Evolutionary conservation across 2,888 invertebrate species (phyloP).

Genomic region (Strigamia maritima): DNA sequence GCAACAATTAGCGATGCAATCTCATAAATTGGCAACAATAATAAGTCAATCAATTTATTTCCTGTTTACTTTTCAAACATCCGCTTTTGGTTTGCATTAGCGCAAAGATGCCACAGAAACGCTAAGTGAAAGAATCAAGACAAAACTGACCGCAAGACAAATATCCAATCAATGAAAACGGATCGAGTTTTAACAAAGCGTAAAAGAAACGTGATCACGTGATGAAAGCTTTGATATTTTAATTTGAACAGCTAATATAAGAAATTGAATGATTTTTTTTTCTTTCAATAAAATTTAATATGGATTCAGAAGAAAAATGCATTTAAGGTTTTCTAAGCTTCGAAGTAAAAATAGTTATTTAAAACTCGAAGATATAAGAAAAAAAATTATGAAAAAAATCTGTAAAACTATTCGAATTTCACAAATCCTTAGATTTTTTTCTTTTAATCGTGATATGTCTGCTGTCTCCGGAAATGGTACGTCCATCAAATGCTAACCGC

Average conservation of each 20-base stretch:
- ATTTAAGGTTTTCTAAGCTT: neutral
- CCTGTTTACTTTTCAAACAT: no score
- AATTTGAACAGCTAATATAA: neutral
- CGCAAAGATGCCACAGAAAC: neutral
- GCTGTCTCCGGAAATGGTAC: slow-evolving; percentile 13
- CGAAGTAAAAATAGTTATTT: no score
- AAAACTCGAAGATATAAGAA: neutral
- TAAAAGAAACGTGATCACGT: neutral
- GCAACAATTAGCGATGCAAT: no score
- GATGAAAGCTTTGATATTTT: neutral
- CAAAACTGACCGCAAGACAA: neutral
- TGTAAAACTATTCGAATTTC: neutral
- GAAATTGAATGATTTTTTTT: neutral
- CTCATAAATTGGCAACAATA: no score
- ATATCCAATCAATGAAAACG: neutral
- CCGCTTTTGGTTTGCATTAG: neutral
- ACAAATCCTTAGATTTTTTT: neutral
- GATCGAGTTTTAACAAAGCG: neutral
- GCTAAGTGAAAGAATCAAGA: neutral
- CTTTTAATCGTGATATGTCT: neutral
- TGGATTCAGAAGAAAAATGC: neutral
- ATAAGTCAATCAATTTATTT: no score
- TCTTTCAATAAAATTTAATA: neutral
- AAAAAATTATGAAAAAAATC: neutral
- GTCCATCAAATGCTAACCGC: slow-evolving; percentile 16